Conservation (phyloP, 2,797 vertebrate genomes). For the Neomorphus geoffroyi region DNA sequence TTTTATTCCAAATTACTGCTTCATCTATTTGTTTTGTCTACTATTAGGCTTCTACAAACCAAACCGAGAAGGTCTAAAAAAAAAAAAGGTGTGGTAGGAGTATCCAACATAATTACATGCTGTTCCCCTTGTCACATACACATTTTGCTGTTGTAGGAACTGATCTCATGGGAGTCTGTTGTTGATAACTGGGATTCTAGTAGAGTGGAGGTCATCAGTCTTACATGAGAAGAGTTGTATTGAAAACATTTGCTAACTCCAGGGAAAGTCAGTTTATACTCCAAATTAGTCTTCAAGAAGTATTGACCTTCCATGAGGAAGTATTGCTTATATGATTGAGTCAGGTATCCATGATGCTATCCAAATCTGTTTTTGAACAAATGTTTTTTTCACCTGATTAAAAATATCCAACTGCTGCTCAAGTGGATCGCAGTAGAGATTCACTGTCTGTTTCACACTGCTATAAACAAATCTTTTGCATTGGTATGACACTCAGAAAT, state of each 20-base stretch:
- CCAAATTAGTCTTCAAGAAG: background rate
- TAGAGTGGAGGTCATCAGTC: background rate
- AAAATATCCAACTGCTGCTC: background rate
- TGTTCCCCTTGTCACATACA: background rate
- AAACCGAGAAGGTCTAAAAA: background rate
- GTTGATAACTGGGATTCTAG: background rate
- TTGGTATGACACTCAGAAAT: background rate
- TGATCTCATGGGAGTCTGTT: background rate
- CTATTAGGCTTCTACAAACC: background rate
- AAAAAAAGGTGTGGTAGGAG: background rate
- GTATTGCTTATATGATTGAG: background rate
- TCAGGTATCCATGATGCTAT: background rate
- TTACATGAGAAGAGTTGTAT: background rate
- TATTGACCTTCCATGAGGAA: background rate
- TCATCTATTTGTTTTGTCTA: slow-evolving; percentile 13
- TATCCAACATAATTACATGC: background rate
- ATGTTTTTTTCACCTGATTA: background rate
- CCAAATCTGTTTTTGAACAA: background rate
- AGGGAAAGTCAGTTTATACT: background rate
- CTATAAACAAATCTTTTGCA: background rate
- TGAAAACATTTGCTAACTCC: background rate
- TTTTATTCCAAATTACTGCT: background rate
- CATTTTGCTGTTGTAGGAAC: background rate
- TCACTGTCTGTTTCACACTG: background rate
- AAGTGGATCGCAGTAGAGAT: background rate